Base-by-base conservation (phyloP, 1,140 invertebrate species). In the Triops longicaudatus region DNA sequence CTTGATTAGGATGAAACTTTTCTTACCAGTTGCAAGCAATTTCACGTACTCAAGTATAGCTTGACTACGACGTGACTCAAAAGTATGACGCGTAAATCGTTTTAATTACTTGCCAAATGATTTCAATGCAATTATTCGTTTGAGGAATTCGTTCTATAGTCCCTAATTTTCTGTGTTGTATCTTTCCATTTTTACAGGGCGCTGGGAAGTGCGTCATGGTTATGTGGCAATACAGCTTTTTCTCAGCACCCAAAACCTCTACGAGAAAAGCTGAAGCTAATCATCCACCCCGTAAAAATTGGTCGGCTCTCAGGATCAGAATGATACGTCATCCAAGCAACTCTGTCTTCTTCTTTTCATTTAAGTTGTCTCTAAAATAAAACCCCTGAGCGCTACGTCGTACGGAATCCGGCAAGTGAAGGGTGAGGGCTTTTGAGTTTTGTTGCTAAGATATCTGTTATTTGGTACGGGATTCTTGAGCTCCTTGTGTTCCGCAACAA, bases 401-500 rank as follows among this genome's bases (percentile, higher is more conserved):
- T 63, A 63, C 4, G 7, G 50, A 17, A 63, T 63, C 50, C 50
- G 22, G 50, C 50, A 63, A 63, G 50, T 63, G 50, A 63, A 63
- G 50, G 50, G 50, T 63, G 50, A 63, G 14, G 50, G 50, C 22
- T 63, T 22, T n/a, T 22, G 17, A 63, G 50, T 63, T 63, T 63
- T 63, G 50, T 63, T 63, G 50, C 50, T 63, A 22, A 22, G 50
- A 63, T 63, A 63, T 63, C 50, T 63, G 50, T 63, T 63, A 63
- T 63, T 63, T 63, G 10, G 17, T 63, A 22, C 50, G n/a, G 0
- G 50, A 63, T 63, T 63, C 50, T 63, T 63, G 50, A 22, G 50
- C 50, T 63, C 22, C 50, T 63, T 63, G 50, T 63, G 50, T 63
- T 63, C 50, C 50, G 22, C 50, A 63, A 63, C 50, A 63, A 63